Base-by-base conservation (phyloP, 2,888 invertebrate genomes). In the Crocallis elinguaria region DNA sequence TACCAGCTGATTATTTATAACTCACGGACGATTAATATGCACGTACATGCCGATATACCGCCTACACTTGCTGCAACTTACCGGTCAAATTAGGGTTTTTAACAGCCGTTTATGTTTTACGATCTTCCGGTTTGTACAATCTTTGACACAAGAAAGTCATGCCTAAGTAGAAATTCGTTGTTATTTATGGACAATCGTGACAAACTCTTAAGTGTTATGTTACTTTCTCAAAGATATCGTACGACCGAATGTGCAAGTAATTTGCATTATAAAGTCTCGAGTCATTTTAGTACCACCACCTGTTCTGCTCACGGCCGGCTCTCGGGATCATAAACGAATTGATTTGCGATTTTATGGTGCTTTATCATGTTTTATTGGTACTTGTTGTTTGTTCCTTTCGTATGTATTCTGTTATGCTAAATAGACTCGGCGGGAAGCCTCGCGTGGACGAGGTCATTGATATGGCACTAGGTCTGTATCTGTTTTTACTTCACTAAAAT, bases 361-460 rank as follows among this genome's bases (percentile, higher is more conserved):
- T 60, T 56, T 60, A 64, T 60, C 46, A 45, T 50, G 50, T 63
- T 60, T 66, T 55, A 64, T 69, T 54, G 64, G 57, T 62, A 57
- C 23, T 41, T 39, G 49, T 57, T 54, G 37, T 36, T 42, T 58
- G 49, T 52, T 38, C 25, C 37, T 42, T 44, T 57, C 60, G 63
- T 39, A 36, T 30, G 38, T 38, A 30, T 37, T 39, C 57, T 64
- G 57, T 66, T 68, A 69, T 60, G 64, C 66, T 68, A 71, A 71
- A 62, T 64, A 67, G 69, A 72, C 59, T 61, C 57, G 57, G 60
- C 67, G 61, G 67, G 66, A 63, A 39, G 46, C 37, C 55, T 68
- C 58, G 62, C 57, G 59, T 61, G 57, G 56, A 53, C 54, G 69
- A 64, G 71, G 71, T 71, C 72, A 75, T 72, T 73, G 75, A 67